These are phyloP conservation scores for Alcedo quadribrachys DNA, from an alignment of 2,797 vertebrate species.

Conservation along the genomic window DNA sequence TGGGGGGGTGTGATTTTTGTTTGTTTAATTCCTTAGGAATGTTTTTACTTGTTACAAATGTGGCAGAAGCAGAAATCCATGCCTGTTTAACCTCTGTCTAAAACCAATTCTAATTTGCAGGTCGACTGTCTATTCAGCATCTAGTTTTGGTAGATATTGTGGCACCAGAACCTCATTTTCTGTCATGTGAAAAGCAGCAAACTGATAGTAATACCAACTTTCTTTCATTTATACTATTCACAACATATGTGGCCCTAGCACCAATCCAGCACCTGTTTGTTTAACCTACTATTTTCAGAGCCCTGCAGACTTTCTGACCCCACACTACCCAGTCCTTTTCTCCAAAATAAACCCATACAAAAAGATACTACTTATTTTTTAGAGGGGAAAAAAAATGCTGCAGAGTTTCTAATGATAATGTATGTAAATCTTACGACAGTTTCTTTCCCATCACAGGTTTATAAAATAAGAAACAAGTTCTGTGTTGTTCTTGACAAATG, in stretches of 20 bases:
- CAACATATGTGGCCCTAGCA: conserved; percentile 16
- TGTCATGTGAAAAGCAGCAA: conserved; percentile 66
- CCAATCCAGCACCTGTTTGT: conserved; percentile 31
- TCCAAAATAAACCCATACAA: not conserved
- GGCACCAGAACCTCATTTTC: conserved; percentile 68
- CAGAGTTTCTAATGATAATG: not conserved
- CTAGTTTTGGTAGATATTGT: conserved; percentile 68
- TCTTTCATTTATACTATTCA: conserved; percentile 44
- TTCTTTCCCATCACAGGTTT: conserved; percentile 1
- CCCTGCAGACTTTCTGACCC: not conserved
- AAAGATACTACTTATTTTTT: not conserved
- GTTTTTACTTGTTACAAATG: not conserved
- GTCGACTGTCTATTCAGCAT: conserved; percentile 47
- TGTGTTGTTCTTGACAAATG: conserved; percentile 9
- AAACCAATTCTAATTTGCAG: conserved; percentile 68
- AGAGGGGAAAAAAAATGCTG: not conserved
- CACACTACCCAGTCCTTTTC: not conserved
- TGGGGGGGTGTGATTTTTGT: no score
- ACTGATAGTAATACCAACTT: conserved; percentile 60
- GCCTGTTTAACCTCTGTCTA: not conserved
- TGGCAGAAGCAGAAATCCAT: not conserved
- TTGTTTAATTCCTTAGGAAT: not conserved
- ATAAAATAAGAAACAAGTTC: not conserved
- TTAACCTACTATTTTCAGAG: not conserved
- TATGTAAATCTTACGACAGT: conserved; percentile 29